Conservation (phyloP, 1,140 invertebrate genomes). For the Lepidurus arcticus region DNA sequence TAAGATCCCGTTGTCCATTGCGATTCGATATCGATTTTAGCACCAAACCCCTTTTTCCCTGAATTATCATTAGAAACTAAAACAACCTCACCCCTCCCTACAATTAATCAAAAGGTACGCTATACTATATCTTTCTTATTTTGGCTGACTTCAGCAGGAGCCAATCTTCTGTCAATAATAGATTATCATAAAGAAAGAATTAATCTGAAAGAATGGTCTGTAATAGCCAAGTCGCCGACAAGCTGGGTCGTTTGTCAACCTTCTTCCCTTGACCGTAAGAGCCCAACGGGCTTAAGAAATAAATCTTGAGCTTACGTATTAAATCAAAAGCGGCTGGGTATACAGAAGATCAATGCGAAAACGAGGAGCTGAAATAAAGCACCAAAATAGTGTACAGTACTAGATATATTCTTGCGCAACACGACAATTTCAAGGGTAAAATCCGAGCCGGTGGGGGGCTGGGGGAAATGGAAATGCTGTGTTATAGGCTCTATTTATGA, state of each 20-base stretch:
- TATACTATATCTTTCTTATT: no score
- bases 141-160: not conserved
- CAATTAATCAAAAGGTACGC: no score
- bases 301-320: not conserved
- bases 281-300: not conserved
- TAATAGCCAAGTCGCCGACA: not conserved
- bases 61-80: not conserved
- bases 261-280: not conserved
- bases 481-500: no score
- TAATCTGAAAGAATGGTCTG: not conserved
- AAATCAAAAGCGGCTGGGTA: not conserved
- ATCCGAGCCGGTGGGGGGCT: no score
- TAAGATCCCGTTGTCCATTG: not conserved
- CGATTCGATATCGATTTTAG: slow-evolving; percentile 6
- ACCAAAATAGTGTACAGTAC: no score
- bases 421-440: no score
- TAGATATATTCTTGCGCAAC: no score
- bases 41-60: not conserved
- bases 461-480: no score
- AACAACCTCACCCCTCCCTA: no score
- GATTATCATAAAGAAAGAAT: not conserved
- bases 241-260: not conserved
- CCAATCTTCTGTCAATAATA: not conserved
- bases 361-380: no score
- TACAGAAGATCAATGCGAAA: no score